Evolutionary conservation across 1,140 invertebrate genomes (phyloP), one percentile per base, ranked within the genome.

Genomic region (Drosophila lacertosa): DNA sequence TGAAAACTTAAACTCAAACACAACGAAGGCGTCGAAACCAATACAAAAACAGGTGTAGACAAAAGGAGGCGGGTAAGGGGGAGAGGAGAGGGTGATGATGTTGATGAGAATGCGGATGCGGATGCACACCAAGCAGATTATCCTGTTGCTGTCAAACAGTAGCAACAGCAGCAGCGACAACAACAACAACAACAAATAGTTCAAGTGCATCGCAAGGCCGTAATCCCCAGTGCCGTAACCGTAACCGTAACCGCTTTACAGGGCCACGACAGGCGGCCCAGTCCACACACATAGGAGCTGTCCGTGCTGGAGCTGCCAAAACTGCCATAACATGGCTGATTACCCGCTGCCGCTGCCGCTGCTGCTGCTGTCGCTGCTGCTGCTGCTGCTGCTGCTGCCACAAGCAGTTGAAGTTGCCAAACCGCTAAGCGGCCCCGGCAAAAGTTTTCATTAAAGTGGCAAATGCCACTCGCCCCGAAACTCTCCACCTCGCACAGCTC

Each of bases 301-400:
- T 13, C 13, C 4, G 16, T 3, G 15, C n/a, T 1, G 51, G 20
- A n/a, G 15, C 60, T 70, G 60, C 51, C 67, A 70, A 65, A 57
- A 70, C 67, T 65, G 67, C 67, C 67, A 70, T 70, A 70, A 65
- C 67, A 70, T 58, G 67, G 51, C 67, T 70, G 67, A 70, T 70
- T 70, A 70, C 67, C 60, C 67, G 44, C 29, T 55, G 40, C 50
- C 22, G 67, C 29, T 45, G 44, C 45, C 40, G 62, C 20, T 4
- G 26, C 10, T 13, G 4, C 11, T 16, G 53, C 35, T 50, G 64
- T 47, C 44, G 51, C 37, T 51, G 64, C 51, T n/a, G 62, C 20
- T 4, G 26, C 10, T 13, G 4, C 11, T 16, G 53, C 35, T 50
- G 64, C 57, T 44, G 51, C 37, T 51, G 64, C 51, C 67, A 48